Conservation (phyloP, 92 coral and sea anemone genomes). For the Porites evermanni region DNA sequence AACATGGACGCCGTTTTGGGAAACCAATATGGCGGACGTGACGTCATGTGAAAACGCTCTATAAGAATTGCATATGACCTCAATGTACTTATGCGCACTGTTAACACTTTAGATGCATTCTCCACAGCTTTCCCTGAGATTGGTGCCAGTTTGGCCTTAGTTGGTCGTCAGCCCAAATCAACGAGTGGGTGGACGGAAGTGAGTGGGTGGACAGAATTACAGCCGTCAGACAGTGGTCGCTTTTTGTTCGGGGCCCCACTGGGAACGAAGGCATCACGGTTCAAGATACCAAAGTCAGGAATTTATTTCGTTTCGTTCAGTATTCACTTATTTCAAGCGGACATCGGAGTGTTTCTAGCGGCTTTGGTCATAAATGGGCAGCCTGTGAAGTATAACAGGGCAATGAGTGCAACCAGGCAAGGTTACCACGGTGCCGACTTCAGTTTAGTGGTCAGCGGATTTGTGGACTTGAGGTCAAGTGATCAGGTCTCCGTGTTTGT, state of each 20-base stretch:
- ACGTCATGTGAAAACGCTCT: too few relatives aligned
- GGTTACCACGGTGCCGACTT: constrained; percentile 43
- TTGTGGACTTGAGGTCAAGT: constrained; percentile 53
- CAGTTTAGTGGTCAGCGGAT: constrained; percentile 58
- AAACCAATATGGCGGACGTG: too few relatives aligned
- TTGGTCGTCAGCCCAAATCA: constrained; percentile 50
- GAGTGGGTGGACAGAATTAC: constrained; percentile 56
- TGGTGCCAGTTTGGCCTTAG: constrained; percentile 61
- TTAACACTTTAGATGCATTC: neutral
- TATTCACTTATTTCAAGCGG: constrained; percentile 44
- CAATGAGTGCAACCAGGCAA: constrained; percentile 45
- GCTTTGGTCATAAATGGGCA: constrained; percentile 38
- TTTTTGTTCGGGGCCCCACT: constrained; percentile 70
- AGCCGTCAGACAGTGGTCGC: constrained; percentile 53
- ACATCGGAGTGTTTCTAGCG: constrained; percentile 49
- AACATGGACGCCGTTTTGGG: too few relatives aligned
- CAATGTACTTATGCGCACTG: neutral
- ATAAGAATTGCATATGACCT: too few relatives aligned
- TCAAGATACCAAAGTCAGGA: constrained; percentile 66
- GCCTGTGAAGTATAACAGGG: constrained; percentile 5
- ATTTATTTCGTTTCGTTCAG: constrained; percentile 61
- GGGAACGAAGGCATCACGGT: constrained; percentile 37
- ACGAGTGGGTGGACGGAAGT: constrained; percentile 69
- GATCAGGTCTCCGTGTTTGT: constrained; percentile 53
- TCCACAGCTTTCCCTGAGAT: constrained; percentile 72